Base-by-base conservation (phyloP, 2,888 invertebrate species). In the Diabrotica balteata region DNA sequence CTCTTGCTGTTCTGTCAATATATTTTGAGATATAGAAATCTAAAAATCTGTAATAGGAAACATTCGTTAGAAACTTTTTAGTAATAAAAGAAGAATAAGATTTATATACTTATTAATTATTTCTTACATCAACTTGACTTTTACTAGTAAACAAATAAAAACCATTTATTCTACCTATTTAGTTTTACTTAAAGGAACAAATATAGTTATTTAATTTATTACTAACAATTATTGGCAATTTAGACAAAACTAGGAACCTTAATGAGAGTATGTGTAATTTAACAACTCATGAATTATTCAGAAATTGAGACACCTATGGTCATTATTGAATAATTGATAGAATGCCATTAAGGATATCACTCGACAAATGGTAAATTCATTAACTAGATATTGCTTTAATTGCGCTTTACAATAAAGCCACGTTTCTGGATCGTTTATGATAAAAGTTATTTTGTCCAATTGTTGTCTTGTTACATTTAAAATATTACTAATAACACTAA, bases 251-350 rank as follows among this genome's bases (percentile, higher is more conserved):
- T 47, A 47, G 10, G 47, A 10, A 9, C 10, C 47, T 47, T 47
- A 53, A 53, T 53, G 22, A 42, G n/a, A 32, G 9, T 42, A 54
- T 8, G 42, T 54, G 9, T 22, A 17, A 64, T 64, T 64, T 22
- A 52, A 52, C 50, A 42, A 17, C 45, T 58, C 45, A 66, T 69
- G 52, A 59, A 54, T 72, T 64, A 69, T 72, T 68, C 57, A 72
- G 49, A 61, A 43, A 57, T 59, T 58, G 44, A 54, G 67, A 70
- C 72, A 72, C 72, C 68, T 69, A 63, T 43, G 50, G 72, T 72
- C 70, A 72, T 72, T 72, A 72, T 43, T 72, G 72, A 72, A 72
- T 72, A 69, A 69, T 72, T 72, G 54, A 72, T 70, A 63, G 42
- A 49, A 59, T 58, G 52, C 44, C 63, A 64, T 64, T 64, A 64